phyloP scores from a whole-genome alignment of 2,888 invertebrate genomes.

The Leptogaster cylindrica region DNA sequence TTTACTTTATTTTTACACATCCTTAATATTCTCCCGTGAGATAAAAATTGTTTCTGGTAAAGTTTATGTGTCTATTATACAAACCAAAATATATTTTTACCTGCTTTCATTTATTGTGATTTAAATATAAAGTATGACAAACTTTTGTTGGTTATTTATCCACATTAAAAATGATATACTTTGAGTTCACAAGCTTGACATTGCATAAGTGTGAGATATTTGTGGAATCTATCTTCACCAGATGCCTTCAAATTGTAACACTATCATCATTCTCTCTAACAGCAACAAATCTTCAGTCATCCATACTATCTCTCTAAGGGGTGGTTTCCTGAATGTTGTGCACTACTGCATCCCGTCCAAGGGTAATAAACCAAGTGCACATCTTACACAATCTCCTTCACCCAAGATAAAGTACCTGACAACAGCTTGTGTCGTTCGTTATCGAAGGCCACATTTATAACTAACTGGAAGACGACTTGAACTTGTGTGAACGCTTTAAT shows the following conservation, averaged over 20 bases:
- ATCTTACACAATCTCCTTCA: constrained; percentile 9
- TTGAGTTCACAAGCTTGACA: too few relatives aligned
- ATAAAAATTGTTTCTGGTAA: too few relatives aligned
- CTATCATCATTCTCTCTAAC: constrained; percentile 23
- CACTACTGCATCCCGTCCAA: neutral
- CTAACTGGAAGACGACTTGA: neutral
- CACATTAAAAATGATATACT: too few relatives aligned
- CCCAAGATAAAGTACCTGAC: constrained; percentile 25
- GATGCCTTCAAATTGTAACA: constrained; percentile 3
- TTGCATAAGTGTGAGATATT: constrained; percentile 26
- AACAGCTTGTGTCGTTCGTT: constrained; percentile 28
- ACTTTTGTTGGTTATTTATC: too few relatives aligned
- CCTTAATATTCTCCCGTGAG: too few relatives aligned
- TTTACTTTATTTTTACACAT: too few relatives aligned
- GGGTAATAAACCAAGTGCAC: neutral
- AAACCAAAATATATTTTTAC: too few relatives aligned
- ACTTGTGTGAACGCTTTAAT: constrained; percentile 26
- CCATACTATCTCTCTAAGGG: neutral
- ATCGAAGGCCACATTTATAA: constrained; percentile 25
- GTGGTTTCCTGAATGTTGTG: constrained; percentile 12
- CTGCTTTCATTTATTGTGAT: too few relatives aligned
- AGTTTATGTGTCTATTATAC: too few relatives aligned
- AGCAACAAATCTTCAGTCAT: constrained; percentile 22
- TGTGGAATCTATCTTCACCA: constrained; percentile 20
- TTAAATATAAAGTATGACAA: too few relatives aligned